Evolutionary conservation across 1,140 invertebrate species (phyloP), one percentile per base, ranked within the genome.

Genomic region (Pseudomyrmex gracilis): DNA sequence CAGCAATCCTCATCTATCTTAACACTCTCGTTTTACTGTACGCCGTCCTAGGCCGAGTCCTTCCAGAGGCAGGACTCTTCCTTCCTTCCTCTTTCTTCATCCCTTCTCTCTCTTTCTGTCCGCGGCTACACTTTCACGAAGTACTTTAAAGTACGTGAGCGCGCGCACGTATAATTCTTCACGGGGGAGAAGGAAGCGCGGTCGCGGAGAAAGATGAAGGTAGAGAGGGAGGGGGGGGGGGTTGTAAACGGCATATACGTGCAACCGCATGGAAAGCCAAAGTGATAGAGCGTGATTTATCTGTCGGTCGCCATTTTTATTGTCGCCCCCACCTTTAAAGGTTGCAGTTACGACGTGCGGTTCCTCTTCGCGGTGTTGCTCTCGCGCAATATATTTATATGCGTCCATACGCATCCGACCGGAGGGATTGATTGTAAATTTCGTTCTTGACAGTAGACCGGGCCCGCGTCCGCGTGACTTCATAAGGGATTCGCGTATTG

Each of bases 211-310:
- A 20, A 8, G 15, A 34, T 5, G 7, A 34, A 34, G 34, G 1
- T 24, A 5, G 34, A 34, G 58, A 58, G 58, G n/a, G 67, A 74
- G 45, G 47, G 51, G 45, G 34, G 64, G 60, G 34, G 74, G 22
- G 15, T 60, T 78, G 63, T 83, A 77, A 73, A 55, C 64, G 70
- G 47, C 73, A 60, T 51, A 60, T 51, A 51, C 49, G 43, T 55
- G 76, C 43, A 88, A 88, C 87, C 83, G 85, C 87, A 85, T 8
- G 53, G 57, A 80, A 78, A 86, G 70, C 57, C 85, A 74, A 86
- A 87, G 78, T 82, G 83, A 80, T 88, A 82, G 60, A 76, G 84
- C 78, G 55, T 90, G 89, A 91, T 91, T 91, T 91, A 91, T 91
- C 77, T 78, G 85, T 84, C 57, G 87, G 87, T 83, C 73, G 83